These are phyloP conservation scores for Malthinus seriepunctatus DNA, from an alignment of 2,888 invertebrate genomes.

Conservation along the genomic window DNA sequence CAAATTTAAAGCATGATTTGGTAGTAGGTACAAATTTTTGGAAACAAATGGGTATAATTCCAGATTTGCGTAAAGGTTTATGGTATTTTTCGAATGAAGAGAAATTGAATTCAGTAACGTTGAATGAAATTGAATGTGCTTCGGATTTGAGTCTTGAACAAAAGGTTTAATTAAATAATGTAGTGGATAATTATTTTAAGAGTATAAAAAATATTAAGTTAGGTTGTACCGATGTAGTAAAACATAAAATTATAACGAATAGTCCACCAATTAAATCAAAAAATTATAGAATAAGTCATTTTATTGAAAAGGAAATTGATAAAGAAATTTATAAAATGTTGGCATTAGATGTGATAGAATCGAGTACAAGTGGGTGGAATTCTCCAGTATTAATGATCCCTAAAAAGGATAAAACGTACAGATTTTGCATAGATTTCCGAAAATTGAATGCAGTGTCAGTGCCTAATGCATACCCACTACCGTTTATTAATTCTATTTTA, in stretches of 20 bases:
- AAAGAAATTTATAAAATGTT: conserved; percentile 9
- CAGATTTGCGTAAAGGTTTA: not conserved
- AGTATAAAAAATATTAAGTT: not conserved
- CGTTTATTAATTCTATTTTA: not conserved
- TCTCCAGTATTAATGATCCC: conserved; percentile 5
- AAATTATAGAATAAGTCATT: conserved; percentile 16
- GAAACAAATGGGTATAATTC: not conserved
- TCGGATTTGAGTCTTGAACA: no score
- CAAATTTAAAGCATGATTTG: not conserved
- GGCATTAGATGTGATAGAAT: not conserved
- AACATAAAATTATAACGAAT: conserved; percentile 19
- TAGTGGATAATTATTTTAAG: no score
- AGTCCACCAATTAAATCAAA: conserved; percentile 18
- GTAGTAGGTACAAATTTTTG: not conserved
- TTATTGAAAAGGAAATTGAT: conserved; percentile 12
- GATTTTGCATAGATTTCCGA: conserved; percentile 7
- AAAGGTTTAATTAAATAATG: no score
- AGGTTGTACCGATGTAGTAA: conserved; percentile 15
- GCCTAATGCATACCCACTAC: not conserved
- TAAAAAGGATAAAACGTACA: not conserved
- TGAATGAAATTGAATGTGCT: no score
- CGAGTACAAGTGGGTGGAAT: conserved; percentile 3
- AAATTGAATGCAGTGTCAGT: not conserved
- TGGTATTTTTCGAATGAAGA: not conserved
- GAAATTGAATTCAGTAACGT: no score